These are phyloP conservation scores for Lucinisca nassula DNA, from an alignment of 2,888 invertebrate species.

Conservation along the genomic window DNA sequence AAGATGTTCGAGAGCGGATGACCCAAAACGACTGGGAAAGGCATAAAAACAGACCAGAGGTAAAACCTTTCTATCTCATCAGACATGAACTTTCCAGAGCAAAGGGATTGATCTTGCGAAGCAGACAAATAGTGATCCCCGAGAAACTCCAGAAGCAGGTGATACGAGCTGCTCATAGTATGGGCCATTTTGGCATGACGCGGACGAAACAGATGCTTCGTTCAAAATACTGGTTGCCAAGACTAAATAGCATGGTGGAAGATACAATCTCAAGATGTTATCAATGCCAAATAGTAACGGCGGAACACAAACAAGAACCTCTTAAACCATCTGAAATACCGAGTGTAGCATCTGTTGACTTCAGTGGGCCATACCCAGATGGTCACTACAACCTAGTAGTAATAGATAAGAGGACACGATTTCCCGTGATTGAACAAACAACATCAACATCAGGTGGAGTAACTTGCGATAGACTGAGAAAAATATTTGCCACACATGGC, in stretches of 20 bases:
- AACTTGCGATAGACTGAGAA: conserved; percentile 10
- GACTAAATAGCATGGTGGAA: no score
- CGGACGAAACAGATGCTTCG: no score
- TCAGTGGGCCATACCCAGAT: no score
- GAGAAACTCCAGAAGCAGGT: no score
- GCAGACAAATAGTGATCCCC: conserved; percentile 12
- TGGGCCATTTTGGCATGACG: no score
- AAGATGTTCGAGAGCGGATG: conserved; percentile 4
- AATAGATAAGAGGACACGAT: background rate
- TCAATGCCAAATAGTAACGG: conserved; percentile 38
- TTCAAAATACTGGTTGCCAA: no score
- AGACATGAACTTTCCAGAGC: background rate
- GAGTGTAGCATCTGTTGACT: background rate
- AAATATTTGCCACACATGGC: conserved; percentile 37
- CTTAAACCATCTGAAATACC: conserved; percentile 35
- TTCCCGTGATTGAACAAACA: conserved; percentile 13
- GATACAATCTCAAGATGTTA: no score
- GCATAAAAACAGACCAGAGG: no score
- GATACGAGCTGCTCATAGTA: no score
- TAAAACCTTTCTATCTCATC: no score
- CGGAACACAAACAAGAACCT: conserved; percentile 23
- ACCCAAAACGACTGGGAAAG: conserved; percentile 23
- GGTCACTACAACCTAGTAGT: no score
- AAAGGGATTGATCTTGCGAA: background rate
- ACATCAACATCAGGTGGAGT: background rate